Base-by-base conservation (phyloP, 2,797 vertebrate genomes). In the Oreortyx pictus region DNA sequence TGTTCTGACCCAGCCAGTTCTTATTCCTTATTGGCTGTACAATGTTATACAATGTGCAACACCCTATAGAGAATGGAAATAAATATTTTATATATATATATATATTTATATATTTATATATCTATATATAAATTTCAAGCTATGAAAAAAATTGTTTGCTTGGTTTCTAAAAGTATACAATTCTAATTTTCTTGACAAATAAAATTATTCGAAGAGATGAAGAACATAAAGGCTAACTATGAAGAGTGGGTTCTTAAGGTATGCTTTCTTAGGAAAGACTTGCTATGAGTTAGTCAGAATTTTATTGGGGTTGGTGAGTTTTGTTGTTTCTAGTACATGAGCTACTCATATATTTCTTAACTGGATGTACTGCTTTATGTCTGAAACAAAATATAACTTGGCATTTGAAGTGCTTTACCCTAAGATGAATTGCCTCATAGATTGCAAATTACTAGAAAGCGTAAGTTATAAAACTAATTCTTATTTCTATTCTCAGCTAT, bases 401-500 rank as follows among this genome's bases (percentile, higher is more conserved):
- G 37, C 49, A 29, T 56, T 87, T 83, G 62, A 85, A 84, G n/a
- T 57, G 33, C 49, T 92, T 85, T 68, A 59, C 49, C 71, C 33
- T 9, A 24, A 65, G 60, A 66, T 80, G 60, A 60, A 77, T 70
- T 89, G 60, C 52, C 49, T 33, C 43, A 65, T 23, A 59, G 79
- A 16, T 27, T 73, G 27, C 65, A 89, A 91, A 66, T 82, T 81
- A 80, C 7, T 43, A 75, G 41, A 88, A 86, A 83, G 25, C 41
- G 70, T 2, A 82, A 90, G 20, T 52, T 68, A 2, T 93, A 70
- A 88, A 94, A 52, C 52, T 83, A 75, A 84, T 89, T 73, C 77
- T 86, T 89, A 59, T 83, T 94, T 95, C 49, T 87, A 52, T 76
- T 91, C 81, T 95, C 65, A 93, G 46, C 65, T 84, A 13, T 84